Evolutionary conservation across 2,888 invertebrate genomes (phyloP), one percentile per base, ranked within the genome.

Genomic region (Pogonocherus hispidulus): DNA sequence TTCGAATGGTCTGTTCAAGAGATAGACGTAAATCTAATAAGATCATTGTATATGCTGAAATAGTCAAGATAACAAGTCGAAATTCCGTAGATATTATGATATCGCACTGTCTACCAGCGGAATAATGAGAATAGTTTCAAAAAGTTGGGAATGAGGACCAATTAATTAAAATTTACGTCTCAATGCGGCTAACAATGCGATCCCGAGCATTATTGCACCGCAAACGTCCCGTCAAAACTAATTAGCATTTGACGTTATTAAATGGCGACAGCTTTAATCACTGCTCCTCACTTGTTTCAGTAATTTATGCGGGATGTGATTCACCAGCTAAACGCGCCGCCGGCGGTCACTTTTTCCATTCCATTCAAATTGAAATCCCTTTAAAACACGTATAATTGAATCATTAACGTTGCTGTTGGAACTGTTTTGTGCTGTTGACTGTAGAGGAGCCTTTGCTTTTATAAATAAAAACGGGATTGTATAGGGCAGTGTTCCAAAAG

Each of bases 201-300:
- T 69, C 64, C 64, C 47, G 44, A 46, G 32, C 23, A 64, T 56
- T 64, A 56, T 55, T 64, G 20, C 35, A 47, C 56, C 64, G 46
- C 64, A 56, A 49, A 56, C 54, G 60, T 64, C 59, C 55, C 68
- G 52, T 49, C 57, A 44, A 64, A 68, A 52, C 52, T 56, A 64
- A 64, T 64, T 64, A 64, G 37, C 19, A 56, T 47, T 56, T 47
- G 49, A 35, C 49, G 64, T 64, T 62, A 56, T 67, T 56, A 63
- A 56, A 63, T 55, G 27, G 32, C 62, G 54, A 66, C 55, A 66
- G 47, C 62, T 65, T 49, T 65, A 49, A 57, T 57, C 57, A 18
- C 57, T 6, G 57, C 23, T 57, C 57, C 23, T 55, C 55, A 35
- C 35, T n/a, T n/a, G n/a, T 55, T 41, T 37, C 8, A n/a, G 57